Percentiles rank a stretch among this genome's conserved stretches.
phyloP scores from a whole-genome alignment of 2,797 vertebrate genomes.

The Trachurus trachurus region DNA sequence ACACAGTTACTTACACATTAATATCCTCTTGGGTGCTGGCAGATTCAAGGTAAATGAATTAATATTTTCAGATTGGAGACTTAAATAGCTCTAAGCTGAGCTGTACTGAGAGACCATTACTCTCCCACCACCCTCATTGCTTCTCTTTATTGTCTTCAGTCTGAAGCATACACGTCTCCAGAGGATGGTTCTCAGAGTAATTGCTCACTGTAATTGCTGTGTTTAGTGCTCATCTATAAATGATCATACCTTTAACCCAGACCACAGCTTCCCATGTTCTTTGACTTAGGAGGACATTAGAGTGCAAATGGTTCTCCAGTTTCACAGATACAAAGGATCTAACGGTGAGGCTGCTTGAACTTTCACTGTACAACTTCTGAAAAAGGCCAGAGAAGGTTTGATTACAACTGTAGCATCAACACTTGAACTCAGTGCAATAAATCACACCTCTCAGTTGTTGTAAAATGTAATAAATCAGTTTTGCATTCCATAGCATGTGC shows the following conservation, averaged over 20 bases:
- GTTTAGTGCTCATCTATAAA: constrained; percentile 48
- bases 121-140: neutral
- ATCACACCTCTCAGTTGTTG: neutral
- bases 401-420: neutral
- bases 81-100: constrained; percentile 44
- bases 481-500: neutral
- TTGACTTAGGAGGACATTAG: neutral
- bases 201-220: constrained; percentile 48
- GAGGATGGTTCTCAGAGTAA: constrained; percentile 38
- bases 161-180: neutral
- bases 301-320: neutral
- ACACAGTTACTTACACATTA: constrained; percentile 6
- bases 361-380: neutral
- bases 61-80: constrained; percentile 23
- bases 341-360: neutral
- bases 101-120: constrained; percentile 8
- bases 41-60: constrained; percentile 20
- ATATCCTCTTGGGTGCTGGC: neutral
- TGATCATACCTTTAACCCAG: constrained; percentile 17
- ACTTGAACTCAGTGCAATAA: neutral
- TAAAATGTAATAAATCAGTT: neutral
- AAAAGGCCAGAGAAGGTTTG: neutral
- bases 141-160: constrained; percentile 24
- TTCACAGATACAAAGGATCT: neutral
- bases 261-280: neutral